Evolutionary conservation across 2,113 vertebrate genomes (phyloP), one percentile per base, ranked within the genome.

Genomic region (Alaudala cheleensis): DNA sequence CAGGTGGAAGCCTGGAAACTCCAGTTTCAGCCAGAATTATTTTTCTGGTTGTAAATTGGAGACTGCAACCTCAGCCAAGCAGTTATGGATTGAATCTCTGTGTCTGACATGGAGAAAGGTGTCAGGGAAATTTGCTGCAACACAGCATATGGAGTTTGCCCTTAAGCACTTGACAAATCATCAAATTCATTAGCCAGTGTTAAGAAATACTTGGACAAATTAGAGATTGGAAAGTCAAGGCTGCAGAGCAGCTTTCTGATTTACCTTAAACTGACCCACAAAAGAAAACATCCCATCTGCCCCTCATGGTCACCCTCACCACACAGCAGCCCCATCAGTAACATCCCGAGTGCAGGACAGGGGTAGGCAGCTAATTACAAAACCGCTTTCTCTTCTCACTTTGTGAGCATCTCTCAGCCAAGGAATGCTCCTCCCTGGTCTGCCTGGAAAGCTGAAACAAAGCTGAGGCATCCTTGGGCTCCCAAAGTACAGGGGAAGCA

Each of bases 401-500:
- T 25, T n/a, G 34, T 18, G 25, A 85, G 28, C 10, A 21, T 5
- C 34, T 74, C 86, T 81, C 44, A 50, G 53, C 39, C 70, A 56
- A 72, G n/a, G n/a, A 8, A 21, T 29, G 24, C 34, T 62, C 74
- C 39, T 53, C 28, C 23, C 34, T 7, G 25, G 9, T 57, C 71
- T 74, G 47, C 37, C 42, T 49, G 37, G 31, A 53, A 78, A 53
- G 31, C n/a, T 47, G 47, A 61, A 44, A 33, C 40, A 58, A 65
- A 83, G 33, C 28, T 31, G 53, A 33, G 44, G 11, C 49, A 81
- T 40, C 34, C 29, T 23, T 2, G 8, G 44, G 17, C 49, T 81
- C 4, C 1, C 0, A 0, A 58, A 33, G 20, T 11, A 34, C 10
- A 37, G 22, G 4, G 20, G 19, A 76, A 58, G n/a, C 34, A 49